phyloP scores from a whole-genome alignment of 64 coral and sea anemone genomes.

The Pocillopora damicornis region DNA sequence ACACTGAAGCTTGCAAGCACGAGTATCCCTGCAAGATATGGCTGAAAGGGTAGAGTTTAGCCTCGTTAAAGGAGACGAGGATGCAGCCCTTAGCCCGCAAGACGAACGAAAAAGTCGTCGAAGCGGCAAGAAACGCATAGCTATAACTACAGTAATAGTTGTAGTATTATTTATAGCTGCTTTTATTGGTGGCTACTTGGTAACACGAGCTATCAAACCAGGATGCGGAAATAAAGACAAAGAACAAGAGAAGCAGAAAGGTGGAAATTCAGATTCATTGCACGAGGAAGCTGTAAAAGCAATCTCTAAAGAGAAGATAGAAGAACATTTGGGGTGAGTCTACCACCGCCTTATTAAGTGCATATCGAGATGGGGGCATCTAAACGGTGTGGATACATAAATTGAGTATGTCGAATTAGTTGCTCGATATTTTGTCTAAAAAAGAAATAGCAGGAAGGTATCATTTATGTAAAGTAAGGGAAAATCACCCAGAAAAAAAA shows the following conservation, averaged over 20 bases:
- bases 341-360: neutral
- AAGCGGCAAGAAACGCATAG: neutral
- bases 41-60: constrained; percentile 17
- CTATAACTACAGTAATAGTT: neutral
- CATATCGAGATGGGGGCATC: neutral
- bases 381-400: neutral
- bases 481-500: too few relatives aligned
- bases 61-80: neutral
- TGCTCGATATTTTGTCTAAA: neutral
- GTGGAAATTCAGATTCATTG: neutral
- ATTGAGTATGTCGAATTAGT: neutral
- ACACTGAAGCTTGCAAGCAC: neutral
- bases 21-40: neutral
- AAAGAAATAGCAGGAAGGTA: neutral
- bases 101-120: neutral
- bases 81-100: neutral
- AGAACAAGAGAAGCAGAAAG: neutral
- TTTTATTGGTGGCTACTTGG: constrained; percentile 27
- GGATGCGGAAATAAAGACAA: neutral
- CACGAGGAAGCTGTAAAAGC: constrained; percentile 35
- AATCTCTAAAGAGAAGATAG: constrained; percentile 42
- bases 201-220: constrained; percentile 2
- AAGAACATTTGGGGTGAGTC: constrained; percentile 63
- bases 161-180: neutral
- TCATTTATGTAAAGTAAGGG: neutral